Base-by-base conservation (phyloP, 2,113 vertebrate genomes). In the Gambusia holbrooki region DNA sequence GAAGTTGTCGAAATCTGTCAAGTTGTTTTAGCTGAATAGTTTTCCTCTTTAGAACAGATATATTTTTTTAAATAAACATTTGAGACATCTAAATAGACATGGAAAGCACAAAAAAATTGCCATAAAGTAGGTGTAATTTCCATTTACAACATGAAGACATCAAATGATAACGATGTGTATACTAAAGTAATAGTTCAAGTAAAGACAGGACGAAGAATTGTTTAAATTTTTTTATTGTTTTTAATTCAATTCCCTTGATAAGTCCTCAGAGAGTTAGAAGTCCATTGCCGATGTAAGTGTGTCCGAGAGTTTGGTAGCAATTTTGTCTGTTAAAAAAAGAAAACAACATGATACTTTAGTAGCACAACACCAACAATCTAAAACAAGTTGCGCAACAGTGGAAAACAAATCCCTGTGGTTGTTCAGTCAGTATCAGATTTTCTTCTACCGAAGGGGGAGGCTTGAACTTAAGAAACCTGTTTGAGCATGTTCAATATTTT, bases 261-360 rank as follows among this genome's bases (percentile, higher is more conserved):
- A 81, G 45, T 71, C 79, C 33, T 94, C 93, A 32, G 85, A 83
- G 79, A 94, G 90, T 32, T 72, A 87, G 66, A 96, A 95, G 84
- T 96, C 94, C 95, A 96, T 95, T 13, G 96, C 96, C 67, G 94
- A 74, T 8, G 93, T 94, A 64, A 96, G 84, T 0, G 92, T 93
- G 86, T 96, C 95, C 0, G 96, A 96, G n/a, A 96, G 94, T 83
- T 96, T 96, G 29, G 92, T 94, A 22, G 95, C 93, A 75, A 96
- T 92, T 94, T 96, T 96, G 84, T 96, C 96, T 96, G 83, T 61
- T 30, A 25, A 80, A 45, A 74, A 60, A 28, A 12, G 61, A 63
- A 4, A 62, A 60, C 29, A n/a, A 71, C 2, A 32, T 0, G 40
- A 3, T 66, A 6, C 19, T 51, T 40, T 4, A 72, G 42, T n/a